Percentiles rank a stretch among this genome's conserved stretches.
phyloP scores from a whole-genome alignment of 2,113 vertebrate genomes.

The Psilopogon haemacephalus region DNA sequence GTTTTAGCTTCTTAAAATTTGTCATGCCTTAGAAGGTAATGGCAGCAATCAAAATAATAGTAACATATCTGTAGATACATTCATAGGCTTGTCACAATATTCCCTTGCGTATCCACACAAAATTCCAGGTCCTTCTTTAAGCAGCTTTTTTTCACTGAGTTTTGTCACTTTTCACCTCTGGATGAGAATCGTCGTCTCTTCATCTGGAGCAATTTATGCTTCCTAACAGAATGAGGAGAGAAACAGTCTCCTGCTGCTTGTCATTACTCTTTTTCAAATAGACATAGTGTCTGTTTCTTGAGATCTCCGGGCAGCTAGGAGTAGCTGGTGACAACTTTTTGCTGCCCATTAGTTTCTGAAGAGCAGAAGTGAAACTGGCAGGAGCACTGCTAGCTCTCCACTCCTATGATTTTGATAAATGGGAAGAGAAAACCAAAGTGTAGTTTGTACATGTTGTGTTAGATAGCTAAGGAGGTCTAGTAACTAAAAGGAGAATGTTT shows the following conservation, averaged over 20 bases:
- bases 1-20: background rate
- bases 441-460: background rate
- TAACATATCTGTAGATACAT: background rate
- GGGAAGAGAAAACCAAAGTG: background rate
- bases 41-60: background rate
- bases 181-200: background rate
- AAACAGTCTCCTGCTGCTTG: background rate
- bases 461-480: background rate
- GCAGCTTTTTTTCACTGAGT: background rate
- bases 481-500: background rate
- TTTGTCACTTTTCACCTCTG: background rate
- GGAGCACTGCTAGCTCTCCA: background rate
- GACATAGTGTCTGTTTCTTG: background rate
- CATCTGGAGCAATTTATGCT: background rate
- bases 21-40: background rate
- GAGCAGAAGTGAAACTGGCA: conserved; percentile 17
- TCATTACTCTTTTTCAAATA: background rate
- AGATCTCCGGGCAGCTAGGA: background rate
- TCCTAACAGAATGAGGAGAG: background rate
- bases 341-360: background rate
- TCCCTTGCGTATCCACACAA: background rate
- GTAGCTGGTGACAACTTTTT: background rate
- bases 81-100: background rate
- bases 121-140: background rate
- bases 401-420: background rate